phyloP scores from a whole-genome alignment of 2,888 invertebrate species.

The Meta bourneti region DNA sequence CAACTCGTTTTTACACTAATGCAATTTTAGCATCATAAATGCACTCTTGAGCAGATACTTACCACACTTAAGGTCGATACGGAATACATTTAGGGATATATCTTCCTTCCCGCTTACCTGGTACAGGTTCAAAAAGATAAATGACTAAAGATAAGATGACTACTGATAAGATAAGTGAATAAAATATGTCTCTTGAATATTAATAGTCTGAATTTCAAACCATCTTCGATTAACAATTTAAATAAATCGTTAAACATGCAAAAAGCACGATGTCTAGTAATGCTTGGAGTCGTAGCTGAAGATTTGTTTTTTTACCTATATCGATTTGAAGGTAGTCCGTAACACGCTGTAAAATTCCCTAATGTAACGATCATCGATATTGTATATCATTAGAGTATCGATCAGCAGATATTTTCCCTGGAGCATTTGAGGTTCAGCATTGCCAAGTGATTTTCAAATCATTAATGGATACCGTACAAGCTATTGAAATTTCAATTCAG shows the following conservation, averaged over 20 bases:
- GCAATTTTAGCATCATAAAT: background rate
- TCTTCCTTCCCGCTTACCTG: background rate
- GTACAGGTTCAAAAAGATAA: background rate
- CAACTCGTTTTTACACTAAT: background rate
- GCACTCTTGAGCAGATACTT: background rate
- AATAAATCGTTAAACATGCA: background rate
- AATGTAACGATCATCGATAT: background rate
- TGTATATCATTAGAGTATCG: background rate
- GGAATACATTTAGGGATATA: background rate
- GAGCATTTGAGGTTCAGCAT: background rate
- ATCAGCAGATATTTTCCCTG: background rate
- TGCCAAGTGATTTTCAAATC: background rate
- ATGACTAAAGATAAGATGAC: background rate
- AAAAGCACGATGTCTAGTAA: background rate
- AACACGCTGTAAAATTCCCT: background rate
- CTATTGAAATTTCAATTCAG: background rate
- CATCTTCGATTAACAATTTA: background rate
- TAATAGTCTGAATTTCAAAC: background rate
- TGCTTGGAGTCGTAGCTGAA: background rate
- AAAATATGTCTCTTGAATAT: background rate
- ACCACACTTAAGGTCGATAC: background rate
- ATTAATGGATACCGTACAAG: background rate
- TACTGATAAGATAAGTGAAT: background rate
- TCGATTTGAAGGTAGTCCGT: background rate
- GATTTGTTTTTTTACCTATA: background rate